A percentile compares a stretch with the other conserved stretches of the same genome.
Conservation (phyloP, 1,140 invertebrate species). For the Xylocopa sonorina region DNA sequence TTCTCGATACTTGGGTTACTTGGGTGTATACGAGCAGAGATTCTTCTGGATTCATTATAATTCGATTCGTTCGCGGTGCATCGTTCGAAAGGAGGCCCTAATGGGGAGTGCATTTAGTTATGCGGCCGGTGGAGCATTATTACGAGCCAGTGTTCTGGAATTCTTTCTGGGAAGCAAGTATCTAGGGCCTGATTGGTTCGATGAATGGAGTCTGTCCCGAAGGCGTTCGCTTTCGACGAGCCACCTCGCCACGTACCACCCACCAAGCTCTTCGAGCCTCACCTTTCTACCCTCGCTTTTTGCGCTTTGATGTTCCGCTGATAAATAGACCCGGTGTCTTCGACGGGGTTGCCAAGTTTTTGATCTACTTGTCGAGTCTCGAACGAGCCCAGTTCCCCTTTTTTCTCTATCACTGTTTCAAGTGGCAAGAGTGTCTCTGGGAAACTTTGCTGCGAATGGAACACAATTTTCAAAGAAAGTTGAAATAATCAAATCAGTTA, state of each 20-base stretch:
- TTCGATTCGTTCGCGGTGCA: neutral
- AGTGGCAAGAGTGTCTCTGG: no score
- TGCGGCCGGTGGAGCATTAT: neutral
- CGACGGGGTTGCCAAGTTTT: neutral
- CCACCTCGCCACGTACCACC: neutral
- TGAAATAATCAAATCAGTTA: no score
- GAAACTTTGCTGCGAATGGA: no score
- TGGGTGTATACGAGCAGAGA: neutral
- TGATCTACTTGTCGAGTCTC: neutral
- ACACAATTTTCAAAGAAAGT: no score
- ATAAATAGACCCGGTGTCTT: slow-evolving; percentile 1
- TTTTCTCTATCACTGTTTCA: no score
- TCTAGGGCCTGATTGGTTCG: slow-evolving; percentile 6
- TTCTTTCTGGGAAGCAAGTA: neutral
- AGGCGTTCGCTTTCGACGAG: neutral
- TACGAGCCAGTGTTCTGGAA: slow-evolving; percentile 7
- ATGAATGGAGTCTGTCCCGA: slow-evolving; percentile 2
- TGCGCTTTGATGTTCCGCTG: slow-evolving; percentile 9
- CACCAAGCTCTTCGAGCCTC: neutral
- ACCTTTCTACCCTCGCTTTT: neutral
- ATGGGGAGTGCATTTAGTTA: slow-evolving; percentile 1
- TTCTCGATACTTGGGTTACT: no score
- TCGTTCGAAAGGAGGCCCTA: neutral
- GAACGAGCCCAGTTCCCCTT: no score
- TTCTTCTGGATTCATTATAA: slow-evolving; percentile 1